Evolutionary conservation across 2,797 vertebrate genomes (phyloP).

Genomic region (Pantherophis alleghaniensis): DNA sequence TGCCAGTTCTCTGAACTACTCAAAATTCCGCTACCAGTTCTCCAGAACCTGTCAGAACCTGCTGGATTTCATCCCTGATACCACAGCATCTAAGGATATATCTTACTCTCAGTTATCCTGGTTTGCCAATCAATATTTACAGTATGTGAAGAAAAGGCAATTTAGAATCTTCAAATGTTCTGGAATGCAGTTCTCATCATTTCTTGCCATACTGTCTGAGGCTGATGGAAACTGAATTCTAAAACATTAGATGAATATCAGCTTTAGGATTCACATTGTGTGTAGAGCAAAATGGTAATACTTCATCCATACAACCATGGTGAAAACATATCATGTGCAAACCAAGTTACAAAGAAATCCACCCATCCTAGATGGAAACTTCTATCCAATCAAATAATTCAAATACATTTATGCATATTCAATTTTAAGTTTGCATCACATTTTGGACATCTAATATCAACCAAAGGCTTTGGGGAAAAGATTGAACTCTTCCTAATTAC

Average conservation of each 20-base stretch:
- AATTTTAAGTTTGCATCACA: neutral
- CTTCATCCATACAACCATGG: neutral
- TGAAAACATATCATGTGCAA: neutral
- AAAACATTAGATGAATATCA: neutral
- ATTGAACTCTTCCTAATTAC: neutral
- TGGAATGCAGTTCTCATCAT: neutral
- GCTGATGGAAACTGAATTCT: neutral
- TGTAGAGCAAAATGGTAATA: neutral
- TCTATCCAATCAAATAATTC: neutral
- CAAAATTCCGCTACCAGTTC: no score
- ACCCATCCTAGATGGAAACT: neutral
- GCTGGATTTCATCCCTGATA: no score
- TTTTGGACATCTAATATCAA: neutral
- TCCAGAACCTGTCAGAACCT: no score
- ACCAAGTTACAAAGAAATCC: neutral
- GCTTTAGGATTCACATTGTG: neutral
- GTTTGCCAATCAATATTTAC: neutral
- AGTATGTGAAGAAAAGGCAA: neutral
- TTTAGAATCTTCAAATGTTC: neutral
- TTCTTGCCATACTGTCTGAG: neutral
- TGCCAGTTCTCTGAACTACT: no score
- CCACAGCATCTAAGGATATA: neutral
- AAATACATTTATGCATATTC: neutral
- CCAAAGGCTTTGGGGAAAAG: neutral
- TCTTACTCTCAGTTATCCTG: neutral